Percentiles rank a stretch among this genome's conserved stretches.
Evolutionary conservation across 2,888 invertebrate species (phyloP).

Genomic region (Meganola albula): DNA sequence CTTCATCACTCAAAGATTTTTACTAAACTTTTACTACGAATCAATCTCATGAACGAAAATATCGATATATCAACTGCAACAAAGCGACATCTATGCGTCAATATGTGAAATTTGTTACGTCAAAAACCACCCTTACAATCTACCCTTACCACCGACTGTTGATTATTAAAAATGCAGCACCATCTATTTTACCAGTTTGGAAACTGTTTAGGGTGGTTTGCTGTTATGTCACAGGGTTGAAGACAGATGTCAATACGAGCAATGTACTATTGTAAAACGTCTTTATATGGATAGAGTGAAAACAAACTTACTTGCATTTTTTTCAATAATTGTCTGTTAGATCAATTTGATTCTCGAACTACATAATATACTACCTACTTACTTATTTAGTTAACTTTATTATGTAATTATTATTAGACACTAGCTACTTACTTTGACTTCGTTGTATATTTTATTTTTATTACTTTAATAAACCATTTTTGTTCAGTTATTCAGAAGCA

Average conservation of each 20-base stretch:
- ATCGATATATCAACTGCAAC: not conserved
- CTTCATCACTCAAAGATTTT: constrained; percentile 5
- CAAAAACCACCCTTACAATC: not conserved
- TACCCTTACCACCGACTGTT: not conserved
- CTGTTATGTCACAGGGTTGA: not conserved
- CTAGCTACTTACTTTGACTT: too few species aligned
- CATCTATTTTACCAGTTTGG: not conserved
- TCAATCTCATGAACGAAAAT: not conserved
- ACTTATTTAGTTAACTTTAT: too few species aligned
- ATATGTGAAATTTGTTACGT: not conserved
- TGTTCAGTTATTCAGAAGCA: too few species aligned
- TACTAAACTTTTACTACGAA: not conserved
- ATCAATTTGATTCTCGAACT: too few species aligned
- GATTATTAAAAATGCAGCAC: not conserved
- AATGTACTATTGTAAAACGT: too few species aligned
- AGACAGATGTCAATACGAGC: not conserved
- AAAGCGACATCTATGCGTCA: not conserved
- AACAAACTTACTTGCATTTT: too few species aligned
- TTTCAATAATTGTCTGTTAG: too few species aligned
- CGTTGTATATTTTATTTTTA: too few species aligned
- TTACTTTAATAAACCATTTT: too few species aligned
- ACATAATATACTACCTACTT: too few species aligned
- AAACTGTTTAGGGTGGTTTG: not conserved
- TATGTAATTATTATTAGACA: too few species aligned
- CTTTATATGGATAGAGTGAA: too few species aligned